Percentiles rank a stretch among this genome's conserved stretches.
Conservation (phyloP, 1,140 invertebrate species). For the Brachionus asplanchnoidis region DNA sequence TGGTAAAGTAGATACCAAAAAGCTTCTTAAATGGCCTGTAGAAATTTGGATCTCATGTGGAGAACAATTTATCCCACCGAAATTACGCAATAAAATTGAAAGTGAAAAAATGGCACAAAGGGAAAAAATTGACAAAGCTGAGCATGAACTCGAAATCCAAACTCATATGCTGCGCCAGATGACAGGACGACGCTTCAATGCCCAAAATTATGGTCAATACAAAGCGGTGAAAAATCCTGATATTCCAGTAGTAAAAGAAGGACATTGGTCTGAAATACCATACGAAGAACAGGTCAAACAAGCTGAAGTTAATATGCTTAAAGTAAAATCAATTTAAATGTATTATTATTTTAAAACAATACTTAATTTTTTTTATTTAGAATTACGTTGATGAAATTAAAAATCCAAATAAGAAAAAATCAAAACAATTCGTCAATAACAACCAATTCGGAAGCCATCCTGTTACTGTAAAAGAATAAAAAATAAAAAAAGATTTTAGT, state of each 20-base stretch:
- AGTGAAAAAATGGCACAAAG: constrained; percentile 33
- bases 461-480: constrained; percentile 46
- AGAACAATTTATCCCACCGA: constrained; percentile 52
- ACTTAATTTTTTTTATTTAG: constrained; percentile 43
- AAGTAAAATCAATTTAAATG: constrained; percentile 46
- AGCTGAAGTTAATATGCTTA: constrained; percentile 51
- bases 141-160: constrained; percentile 54
- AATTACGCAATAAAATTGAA: not conserved
- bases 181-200: constrained; percentile 47
- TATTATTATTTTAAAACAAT: not conserved
- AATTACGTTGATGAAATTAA: constrained; percentile 50
- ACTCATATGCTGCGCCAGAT: constrained; percentile 55
- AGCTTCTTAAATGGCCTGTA: constrained; percentile 52
- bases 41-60: constrained; percentile 57
- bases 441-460: constrained; percentile 45
- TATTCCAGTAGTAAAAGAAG: constrained; percentile 53
- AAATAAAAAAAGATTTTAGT: not conserved
- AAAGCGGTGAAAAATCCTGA: constrained; percentile 44
- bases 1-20: not conserved
- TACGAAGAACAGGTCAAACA: constrained; percentile 48
- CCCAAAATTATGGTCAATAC: not conserved
- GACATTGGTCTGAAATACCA: constrained; percentile 54
- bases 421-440: not conserved
- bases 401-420: constrained; percentile 47
- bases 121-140: constrained; percentile 48